Base-by-base conservation (phyloP, 2,113 vertebrate genomes). In the Vulpes vulpes region DNA sequence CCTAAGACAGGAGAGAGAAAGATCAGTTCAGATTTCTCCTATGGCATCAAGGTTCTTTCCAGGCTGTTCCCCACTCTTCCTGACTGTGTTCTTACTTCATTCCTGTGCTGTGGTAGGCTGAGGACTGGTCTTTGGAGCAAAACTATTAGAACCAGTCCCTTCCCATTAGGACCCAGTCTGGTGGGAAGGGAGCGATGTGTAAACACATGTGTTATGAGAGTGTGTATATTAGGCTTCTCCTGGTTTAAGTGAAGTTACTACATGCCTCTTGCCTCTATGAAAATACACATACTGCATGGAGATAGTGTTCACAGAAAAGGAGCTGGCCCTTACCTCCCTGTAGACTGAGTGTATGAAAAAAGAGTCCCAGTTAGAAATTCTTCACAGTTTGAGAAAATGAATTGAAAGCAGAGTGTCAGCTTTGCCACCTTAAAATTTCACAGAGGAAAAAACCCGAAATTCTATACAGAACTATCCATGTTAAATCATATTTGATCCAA, bases 341-440 rank as follows among this genome's bases (percentile, higher is more conserved):
- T 12, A 53, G 20, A 57, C n/a, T 79, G 67, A 62, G 4, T 4
- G 0, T 94, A 8, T 82, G 20, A 76, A 59, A 11, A 80, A 60
- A 59, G 51, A 4, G 10, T 59, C 16, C 25, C 49, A 0, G 43
- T 67, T 85, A 93, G 79, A 91, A 60, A 25, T 74, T 85, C 64
- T 89, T 92, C 15, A 53, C 17, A 20, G n/a, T 19, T 83, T 67
- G 1, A 94, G 60, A 95, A 69, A 79, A 64, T 55, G 32, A 90
- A 51, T 73, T 95, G 57, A 92, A 92, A 96, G 22, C 35, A 74
- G 83, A 30, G 32, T 64, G 65, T 60, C 69, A 79, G 35, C 35
- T 95, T 91, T 64, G n/a, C 67, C n/a, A 65, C 59, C 30, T 97
- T 43, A 85, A 2, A 95, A 65, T 76, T 86, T 81, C 38, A 91